Evolutionary conservation across 2,797 vertebrate species (phyloP).

Genomic region (Spinus pinus): DNA sequence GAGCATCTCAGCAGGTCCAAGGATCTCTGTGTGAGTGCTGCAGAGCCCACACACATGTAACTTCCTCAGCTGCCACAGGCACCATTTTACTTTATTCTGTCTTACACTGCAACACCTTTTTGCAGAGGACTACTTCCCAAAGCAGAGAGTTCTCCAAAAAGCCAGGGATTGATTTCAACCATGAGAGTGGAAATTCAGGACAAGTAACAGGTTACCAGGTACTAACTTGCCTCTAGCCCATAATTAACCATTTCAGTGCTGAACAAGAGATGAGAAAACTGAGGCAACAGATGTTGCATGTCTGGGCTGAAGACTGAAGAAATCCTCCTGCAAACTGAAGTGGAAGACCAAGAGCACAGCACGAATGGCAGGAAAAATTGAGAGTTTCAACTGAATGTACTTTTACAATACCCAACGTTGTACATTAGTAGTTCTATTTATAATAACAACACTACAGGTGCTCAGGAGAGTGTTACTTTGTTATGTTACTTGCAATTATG

Average conservation of each 20-base stretch:
- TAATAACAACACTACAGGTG: conserved; percentile 21
- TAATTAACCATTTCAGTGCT: neutral
- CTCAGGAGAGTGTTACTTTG: neutral
- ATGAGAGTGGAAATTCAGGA: neutral
- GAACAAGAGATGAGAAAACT: neutral
- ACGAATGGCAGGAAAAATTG: fast-evolving
- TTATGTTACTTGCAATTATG: conserved; percentile 29
- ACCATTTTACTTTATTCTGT: neutral
- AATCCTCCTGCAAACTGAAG: neutral
- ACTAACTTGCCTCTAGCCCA: neutral
- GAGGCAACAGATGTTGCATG: neutral
- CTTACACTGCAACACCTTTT: neutral
- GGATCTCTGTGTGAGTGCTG: neutral
- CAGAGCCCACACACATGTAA: neutral
- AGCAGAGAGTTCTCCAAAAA: neutral
- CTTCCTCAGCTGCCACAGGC: neutral
- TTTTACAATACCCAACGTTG: neutral
- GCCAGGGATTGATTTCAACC: neutral
- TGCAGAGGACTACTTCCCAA: neutral
- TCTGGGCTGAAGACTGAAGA: neutral
- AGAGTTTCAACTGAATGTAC: neutral
- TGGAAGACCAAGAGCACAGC: neutral
- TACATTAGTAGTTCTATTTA: neutral
- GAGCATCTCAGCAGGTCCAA: neutral
- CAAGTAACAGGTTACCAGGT: neutral